Evolutionary conservation across 2,113 vertebrate genomes (phyloP).

Genomic region (Sminthopsis crassicaudata): DNA sequence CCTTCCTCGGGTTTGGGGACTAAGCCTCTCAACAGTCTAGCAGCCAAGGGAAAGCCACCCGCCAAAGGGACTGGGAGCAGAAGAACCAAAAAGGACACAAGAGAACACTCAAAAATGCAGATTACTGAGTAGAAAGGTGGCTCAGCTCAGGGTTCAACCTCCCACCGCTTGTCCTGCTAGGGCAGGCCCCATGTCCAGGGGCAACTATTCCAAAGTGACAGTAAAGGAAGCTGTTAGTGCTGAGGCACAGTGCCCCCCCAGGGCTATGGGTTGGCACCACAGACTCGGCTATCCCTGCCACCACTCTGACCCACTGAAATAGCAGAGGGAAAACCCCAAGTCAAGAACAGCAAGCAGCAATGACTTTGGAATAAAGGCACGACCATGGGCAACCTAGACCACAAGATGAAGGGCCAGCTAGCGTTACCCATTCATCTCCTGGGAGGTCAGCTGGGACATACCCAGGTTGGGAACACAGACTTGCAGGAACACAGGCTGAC

Average conservation of each 20-base stretch:
- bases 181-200: conserved; percentile 78
- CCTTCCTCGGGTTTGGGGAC: not conserved
- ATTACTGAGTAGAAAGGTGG: conserved; percentile 77
- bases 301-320: not conserved
- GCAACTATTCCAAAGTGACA: conserved; percentile 79
- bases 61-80: conserved; percentile 48
- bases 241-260: conserved; percentile 72
- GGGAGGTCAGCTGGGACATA: conserved; percentile 35
- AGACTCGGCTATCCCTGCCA: conserved; percentile 44
- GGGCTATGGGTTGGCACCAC: conserved; percentile 71
- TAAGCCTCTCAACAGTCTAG: not conserved
- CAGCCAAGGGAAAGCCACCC: conserved; percentile 64
- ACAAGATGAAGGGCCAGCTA: not conserved
- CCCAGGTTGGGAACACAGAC: conserved; percentile 32
- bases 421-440: conserved; percentile 13
- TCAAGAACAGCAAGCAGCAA: not conserved
- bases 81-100: conserved; percentile 67
- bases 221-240: conserved; percentile 74
- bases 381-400: conserved; percentile 19
- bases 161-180: conserved; percentile 80
- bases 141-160: conserved; percentile 80
- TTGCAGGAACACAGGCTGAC: conserved; percentile 23
- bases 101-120: conserved; percentile 48
- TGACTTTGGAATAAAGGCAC: conserved; percentile 28
- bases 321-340: not conserved